Base-by-base conservation (phyloP, 2,888 invertebrate genomes). In the Scaptomyza flava region DNA sequence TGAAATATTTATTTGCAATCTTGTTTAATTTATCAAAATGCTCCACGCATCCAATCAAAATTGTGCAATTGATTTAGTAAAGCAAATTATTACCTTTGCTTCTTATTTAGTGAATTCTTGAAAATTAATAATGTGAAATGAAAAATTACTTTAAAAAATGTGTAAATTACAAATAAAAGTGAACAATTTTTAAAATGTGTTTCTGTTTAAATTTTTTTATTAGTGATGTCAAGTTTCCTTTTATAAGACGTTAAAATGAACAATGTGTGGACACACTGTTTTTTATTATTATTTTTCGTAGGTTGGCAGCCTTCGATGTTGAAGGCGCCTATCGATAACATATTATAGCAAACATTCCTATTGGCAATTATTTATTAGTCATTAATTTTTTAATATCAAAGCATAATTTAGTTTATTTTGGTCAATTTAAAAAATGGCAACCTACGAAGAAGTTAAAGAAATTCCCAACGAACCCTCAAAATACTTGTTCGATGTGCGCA, bases 401-500 rank as follows among this genome's bases (percentile, higher is more conserved):
- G 12, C 9, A 27, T 41, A 12, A 30, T 33, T 0, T n/a, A 6
- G 7, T 9, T 36, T 6, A 11, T 17, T 30, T 27, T 6, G 9
- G 11, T 36, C 0, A 11, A 46, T 23, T 17, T 20, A 0, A 2
- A 57, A 46, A 61, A 91, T 92, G 86, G 92, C 91, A 50, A 90
- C 85, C 1, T 93, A 92, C 78, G 92, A 93, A 41, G 93, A 93
- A 77, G 87, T 94, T 3, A 92, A 93, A 80, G 91, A 93, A 23
- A 91, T 93, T 56, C 92, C 93, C 47, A 92, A 93, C 62, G 90
- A 93, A 9, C 90, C 92, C 3, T 90, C 91, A 42, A 93, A 93
- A 52, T 91, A 95, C 30, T 93, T 96, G 20, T 93, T 97, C 66
- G 96, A 96, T 93, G 96, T 96, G 0, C 94, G 96, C 84, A 96